Conservation (phyloP, 2,888 invertebrate genomes). For the Iselma pallidipennis region DNA sequence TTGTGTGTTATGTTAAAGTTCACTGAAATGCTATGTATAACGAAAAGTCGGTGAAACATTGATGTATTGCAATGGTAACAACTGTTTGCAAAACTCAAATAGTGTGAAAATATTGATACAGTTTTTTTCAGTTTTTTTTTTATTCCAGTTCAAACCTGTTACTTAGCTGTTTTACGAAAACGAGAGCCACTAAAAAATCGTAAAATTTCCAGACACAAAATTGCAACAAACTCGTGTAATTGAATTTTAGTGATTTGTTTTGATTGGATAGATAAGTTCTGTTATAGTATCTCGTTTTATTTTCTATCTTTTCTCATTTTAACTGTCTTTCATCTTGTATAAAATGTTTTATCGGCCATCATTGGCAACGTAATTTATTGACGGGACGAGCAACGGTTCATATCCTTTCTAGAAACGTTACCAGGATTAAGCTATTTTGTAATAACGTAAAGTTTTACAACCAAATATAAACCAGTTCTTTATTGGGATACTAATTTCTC, state of each 20-base stretch:
- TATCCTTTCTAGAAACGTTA: background rate
- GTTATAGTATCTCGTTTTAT: background rate
- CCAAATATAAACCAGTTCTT: conserved; percentile 20
- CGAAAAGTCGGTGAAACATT: conserved; percentile 14
- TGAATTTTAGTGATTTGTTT: no score
- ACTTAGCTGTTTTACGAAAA: no score
- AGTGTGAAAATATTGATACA: background rate
- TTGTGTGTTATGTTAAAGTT: conserved; percentile 8
- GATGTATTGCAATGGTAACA: conserved; percentile 17
- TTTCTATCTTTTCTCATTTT: background rate
- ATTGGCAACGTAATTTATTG: background rate
- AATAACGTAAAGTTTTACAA: conserved; percentile 18
- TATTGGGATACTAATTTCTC: conserved; percentile 22
- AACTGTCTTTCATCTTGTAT: no score
- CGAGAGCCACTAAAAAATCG: no score
- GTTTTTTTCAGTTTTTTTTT: background rate
- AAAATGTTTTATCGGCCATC: background rate
- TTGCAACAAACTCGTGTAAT: no score
- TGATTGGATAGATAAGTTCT: no score
- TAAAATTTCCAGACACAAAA: no score
- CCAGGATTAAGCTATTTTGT: background rate
- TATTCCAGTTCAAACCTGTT: no score
- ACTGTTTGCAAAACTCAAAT: background rate
- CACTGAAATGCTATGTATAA: conserved; percentile 14
- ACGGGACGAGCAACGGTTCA: background rate